Evolutionary conservation across 2,888 invertebrate genomes (phyloP), one percentile per base, ranked within the genome.

Genomic region (Melanophora roralis): DNA sequence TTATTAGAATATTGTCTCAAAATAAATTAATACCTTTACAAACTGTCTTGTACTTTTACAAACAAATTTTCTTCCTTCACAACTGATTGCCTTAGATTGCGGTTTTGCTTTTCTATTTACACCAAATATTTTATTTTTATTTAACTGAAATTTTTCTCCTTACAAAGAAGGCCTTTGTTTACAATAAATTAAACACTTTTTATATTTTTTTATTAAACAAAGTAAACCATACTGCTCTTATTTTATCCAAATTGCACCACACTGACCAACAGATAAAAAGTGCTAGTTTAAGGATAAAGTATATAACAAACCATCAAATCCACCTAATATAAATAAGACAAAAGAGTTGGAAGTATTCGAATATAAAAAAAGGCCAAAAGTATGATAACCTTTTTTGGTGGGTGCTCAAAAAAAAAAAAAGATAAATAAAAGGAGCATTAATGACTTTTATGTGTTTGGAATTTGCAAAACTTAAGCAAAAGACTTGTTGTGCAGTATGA

Each of bases 41-140:
- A 49, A 14, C 59, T 40, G 57, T 32, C 32, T 12, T 49, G 16
- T 47, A 14, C 38, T 45, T 36, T 4, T 59, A 6, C 9, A 14
- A 32, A 40, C 16, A 60, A 27, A 51, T 9, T 14, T 27, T 47
- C 40, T 45, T 14, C 16, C 47, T 68, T 19, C 36, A 14, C 60
- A 49, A 74, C 32, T 74, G 65, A 67, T 49, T 55, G 51, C 23
- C 59, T 53, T 51, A 75, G 45, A 47, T 40, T 64, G 76, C 62
- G 69, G 69, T 62, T 64, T 69, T 40, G 60, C 62, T 40, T 76
- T 76, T 60, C 16, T 47, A 76, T 57, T 69, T 55, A 69, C 62
- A 47, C 47, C 21, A 68, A 27, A 27, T 27, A 19, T 67, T 57
- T 43, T n/a, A 53, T 27, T 49, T 69, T 55, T 57, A 23, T 53